These are phyloP conservation scores for Brachionus rubens DNA, from an alignment of 1,140 invertebrate species.

Conservation along the genomic window DNA sequence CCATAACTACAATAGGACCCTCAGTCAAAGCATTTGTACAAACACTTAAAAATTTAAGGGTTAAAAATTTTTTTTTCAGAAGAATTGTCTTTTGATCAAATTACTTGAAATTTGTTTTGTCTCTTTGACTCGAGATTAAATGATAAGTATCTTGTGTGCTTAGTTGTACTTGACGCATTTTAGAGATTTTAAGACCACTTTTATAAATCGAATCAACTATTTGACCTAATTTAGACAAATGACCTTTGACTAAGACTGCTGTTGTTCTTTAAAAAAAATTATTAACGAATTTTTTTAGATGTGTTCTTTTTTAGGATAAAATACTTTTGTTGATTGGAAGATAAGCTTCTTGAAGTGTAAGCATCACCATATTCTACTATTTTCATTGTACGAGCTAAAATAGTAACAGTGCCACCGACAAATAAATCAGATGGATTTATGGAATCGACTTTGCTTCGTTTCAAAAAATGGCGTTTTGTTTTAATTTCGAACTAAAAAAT, in stretches of 20 bases:
- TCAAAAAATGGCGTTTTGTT: constrained; percentile 71
- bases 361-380: constrained; percentile 74
- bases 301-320: constrained; percentile 50
- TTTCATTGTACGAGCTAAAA: constrained; percentile 73
- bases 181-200: constrained; percentile 69
- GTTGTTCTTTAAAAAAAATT: constrained; percentile 34
- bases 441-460: constrained; percentile 68
- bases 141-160: constrained; percentile 10
- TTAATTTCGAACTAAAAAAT: constrained; percentile 76
- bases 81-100: neutral
- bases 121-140: constrained; percentile 24
- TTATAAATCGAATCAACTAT: constrained; percentile 69
- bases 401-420: constrained; percentile 71
- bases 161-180: constrained; percentile 63
- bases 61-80: neutral
- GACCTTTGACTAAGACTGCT: constrained; percentile 47
- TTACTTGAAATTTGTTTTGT: constrained; percentile 38
- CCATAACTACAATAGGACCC: constrained; percentile 70
- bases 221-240: constrained; percentile 62
- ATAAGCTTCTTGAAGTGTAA: constrained; percentile 49
- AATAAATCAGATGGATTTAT: constrained; percentile 70
- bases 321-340: constrained; percentile 52
- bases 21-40: constrained; percentile 58
- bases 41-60: neutral
- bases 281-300: constrained; percentile 53